Evolutionary conservation across 2,113 vertebrate species (phyloP), one percentile per base, ranked within the genome.

Genomic region (Silurus asotus): DNA sequence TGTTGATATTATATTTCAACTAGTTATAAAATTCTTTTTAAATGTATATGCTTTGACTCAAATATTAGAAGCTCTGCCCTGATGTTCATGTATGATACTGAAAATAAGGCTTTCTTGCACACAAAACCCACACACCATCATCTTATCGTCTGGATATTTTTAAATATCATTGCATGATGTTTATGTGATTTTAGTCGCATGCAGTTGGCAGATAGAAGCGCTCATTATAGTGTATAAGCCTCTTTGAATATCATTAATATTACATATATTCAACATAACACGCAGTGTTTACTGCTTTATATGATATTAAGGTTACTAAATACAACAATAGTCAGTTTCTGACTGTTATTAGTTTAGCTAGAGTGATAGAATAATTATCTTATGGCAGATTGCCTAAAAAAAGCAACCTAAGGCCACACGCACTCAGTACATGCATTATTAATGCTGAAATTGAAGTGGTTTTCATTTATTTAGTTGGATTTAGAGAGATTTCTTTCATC

Each of bases 371-470:
- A 78, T 25, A 84, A 84, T 77, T 62, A 85, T n/a, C 53, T 28
- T 79, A 25, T 58, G 48, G 25, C 28, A 11, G 9, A 53, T 70
- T 15, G 10, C 51, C 25, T 69, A 19, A 6, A 51, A 6, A 74
- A 19, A n/a, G 75, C 53, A 80, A 55, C 58, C 28, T 0, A 48
- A 25, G n/a, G 17, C 93, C 92, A 89, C 86, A 75, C 83, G 1
- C 11, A 11, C 55, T 78, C 37, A 37, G 84, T 75, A 79, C 3
- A 93, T 94, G 90, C 91, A 94, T 93, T 94, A 93, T 95, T 94
- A 90, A 94, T 92, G 78, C 51, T 10, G 53, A 82, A 65, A 48
- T 70, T 61, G 70, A 83, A 79, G 49, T 9, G 85, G 88, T 91
- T 93, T 92, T 92, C 75, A 89, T 88, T 93, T 88, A 85, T 83